Conservation (phyloP, 30 jellyfish, hydroid and myxozoan genomes). For the Hydractinia symbiolongicarpus region DNA sequence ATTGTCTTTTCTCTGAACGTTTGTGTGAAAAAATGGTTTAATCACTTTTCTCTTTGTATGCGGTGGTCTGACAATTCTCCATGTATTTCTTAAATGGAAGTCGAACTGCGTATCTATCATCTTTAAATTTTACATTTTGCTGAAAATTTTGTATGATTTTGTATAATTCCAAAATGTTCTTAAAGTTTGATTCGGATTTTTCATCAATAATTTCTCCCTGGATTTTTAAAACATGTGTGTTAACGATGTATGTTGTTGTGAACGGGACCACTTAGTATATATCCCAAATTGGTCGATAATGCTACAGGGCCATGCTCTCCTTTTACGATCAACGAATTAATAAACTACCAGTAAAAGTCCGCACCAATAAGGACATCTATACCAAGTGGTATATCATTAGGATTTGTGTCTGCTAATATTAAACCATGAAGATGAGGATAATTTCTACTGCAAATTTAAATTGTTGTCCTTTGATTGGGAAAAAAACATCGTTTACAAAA, state of each 20-base stretch:
- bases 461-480: not conserved
- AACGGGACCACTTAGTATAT: too few relatives aligned
- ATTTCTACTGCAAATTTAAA: not conserved
- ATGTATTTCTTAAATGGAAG: conserved; percentile 5
- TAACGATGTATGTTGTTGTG: not conserved
- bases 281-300: conserved; percentile 1
- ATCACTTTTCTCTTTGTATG: not conserved
- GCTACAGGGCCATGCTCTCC: not conserved
- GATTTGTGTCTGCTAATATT: not conserved
- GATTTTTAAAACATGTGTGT: conserved; percentile 7
- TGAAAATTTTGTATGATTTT: not conserved
- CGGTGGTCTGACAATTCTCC: not conserved
- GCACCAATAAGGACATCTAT: not conserved
- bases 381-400: not conserved
- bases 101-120: not conserved
- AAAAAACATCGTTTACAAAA: not conserved
- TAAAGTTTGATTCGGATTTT: not conserved
- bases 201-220: not conserved
- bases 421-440: not conserved
- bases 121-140: not conserved
- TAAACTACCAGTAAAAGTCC: too few relatives aligned
- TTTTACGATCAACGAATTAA: not conserved
- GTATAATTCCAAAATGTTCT: conserved; percentile 11
- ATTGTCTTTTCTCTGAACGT: not conserved
- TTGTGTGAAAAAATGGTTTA: not conserved